These are phyloP conservation scores for Pangasianodon hypophthalmus DNA, from an alignment of 2,113 vertebrate species.

Conservation along the genomic window DNA sequence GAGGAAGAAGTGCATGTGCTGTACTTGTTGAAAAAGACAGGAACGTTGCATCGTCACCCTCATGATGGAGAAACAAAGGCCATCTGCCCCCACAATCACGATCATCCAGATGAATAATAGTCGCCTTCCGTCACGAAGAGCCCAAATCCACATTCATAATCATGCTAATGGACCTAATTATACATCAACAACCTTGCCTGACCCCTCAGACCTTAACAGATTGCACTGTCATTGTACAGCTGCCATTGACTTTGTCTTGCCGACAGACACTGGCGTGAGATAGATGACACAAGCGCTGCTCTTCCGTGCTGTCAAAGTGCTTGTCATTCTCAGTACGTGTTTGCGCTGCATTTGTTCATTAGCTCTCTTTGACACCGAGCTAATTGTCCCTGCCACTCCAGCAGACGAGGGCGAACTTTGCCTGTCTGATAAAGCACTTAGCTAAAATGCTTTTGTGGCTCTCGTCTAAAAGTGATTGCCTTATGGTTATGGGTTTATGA, in stretches of 20 bases:
- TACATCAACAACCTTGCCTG: constrained; percentile 33
- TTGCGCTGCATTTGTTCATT: constrained; percentile 17
- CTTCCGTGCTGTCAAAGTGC: not conserved
- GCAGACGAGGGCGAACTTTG: not conserved
- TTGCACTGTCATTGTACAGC: constrained; percentile 7
- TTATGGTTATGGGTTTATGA: not conserved
- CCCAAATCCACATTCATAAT: constrained; percentile 23
- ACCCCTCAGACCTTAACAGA: constrained; percentile 26
- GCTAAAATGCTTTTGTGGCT: not conserved
- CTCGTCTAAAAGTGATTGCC: not conserved
- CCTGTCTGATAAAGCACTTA: not conserved
- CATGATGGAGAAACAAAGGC: constrained; percentile 1
- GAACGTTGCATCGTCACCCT: not conserved
- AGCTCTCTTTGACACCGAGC: not conserved
- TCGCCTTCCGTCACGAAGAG: constrained; percentile 6
- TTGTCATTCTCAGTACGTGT: not conserved
- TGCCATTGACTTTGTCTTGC: constrained; percentile 14
- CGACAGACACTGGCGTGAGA: not conserved
- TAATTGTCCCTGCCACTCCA: not conserved
- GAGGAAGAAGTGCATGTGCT: not conserved
- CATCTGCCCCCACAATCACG: constrained; percentile 26
- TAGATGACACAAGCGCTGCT: not conserved
- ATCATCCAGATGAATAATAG: constrained; percentile 20
- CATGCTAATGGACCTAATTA: constrained; percentile 46
- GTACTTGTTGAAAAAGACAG: constrained; percentile 27